Conservation (phyloP, 2,888 invertebrate genomes). For the Synergus laeviventris region DNA sequence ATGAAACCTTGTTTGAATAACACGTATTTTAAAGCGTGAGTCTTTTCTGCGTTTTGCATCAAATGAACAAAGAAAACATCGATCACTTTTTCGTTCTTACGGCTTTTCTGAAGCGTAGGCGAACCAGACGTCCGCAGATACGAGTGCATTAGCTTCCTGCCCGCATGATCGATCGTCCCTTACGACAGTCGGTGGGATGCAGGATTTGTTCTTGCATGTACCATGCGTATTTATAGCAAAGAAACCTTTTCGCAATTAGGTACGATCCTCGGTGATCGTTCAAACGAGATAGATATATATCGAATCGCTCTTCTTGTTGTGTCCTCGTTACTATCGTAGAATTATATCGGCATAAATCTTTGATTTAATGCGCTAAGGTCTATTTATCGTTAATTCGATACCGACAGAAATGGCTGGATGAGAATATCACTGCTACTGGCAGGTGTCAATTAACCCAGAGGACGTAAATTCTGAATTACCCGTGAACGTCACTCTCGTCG, state of each 20-base stretch:
- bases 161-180: conserved; percentile 33
- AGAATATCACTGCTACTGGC: conserved; percentile 40
- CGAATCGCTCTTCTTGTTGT: conserved; percentile 27
- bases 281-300: conserved; percentile 6
- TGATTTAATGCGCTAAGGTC: conserved; percentile 29
- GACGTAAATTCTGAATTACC: conserved; percentile 38
- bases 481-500: conserved; percentile 35
- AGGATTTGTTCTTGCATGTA: conserved; percentile 31
- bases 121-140: conserved; percentile 30
- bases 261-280: conserved; percentile 22
- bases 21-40: background rate
- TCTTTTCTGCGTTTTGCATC: conserved; percentile 33
- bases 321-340: conserved; percentile 11
- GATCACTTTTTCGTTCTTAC: conserved; percentile 33
- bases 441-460: conserved; percentile 33
- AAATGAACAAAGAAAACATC: conserved; percentile 37
- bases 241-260: conserved; percentile 38
- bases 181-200: conserved; percentile 10
- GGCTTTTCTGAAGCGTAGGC: conserved; percentile 33
- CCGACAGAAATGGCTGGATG: conserved; percentile 32
- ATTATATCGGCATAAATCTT: conserved; percentile 39
- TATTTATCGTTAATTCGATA: conserved; percentile 37
- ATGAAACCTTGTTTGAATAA: background rate
- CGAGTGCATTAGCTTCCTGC: conserved; percentile 36
- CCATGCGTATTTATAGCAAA: conserved; percentile 26